Base-by-base conservation (phyloP, 2,113 vertebrate genomes). In the Saccopteryx leptura region DNA sequence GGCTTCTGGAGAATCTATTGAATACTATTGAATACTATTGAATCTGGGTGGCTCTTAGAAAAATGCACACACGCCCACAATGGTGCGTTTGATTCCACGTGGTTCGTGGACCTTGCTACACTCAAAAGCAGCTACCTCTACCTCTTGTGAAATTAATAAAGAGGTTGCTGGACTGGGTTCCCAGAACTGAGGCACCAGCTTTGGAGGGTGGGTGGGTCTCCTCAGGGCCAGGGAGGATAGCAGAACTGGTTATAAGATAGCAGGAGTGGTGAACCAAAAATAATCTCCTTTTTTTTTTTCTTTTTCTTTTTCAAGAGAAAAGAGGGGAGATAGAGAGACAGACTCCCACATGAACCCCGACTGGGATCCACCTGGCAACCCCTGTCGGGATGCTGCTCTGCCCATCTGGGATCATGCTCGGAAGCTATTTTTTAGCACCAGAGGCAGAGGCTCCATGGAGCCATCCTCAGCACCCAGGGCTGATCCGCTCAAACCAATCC, bases 181-280 rank as follows among this genome's bases (percentile, higher is more conserved):
- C 68, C 71, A 63, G 48, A 95, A 60, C 52, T 75, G n/a, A 93
- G 75, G 31, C 87, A 33, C 13, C 18, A 84, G 54, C 69, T 90
- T 54, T 72, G 50, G 71, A n/a, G 12, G 24, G 23, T 66, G 31
- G n/a, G 17, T 68, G 52, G 17, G 46, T 69, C 39, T 81, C 33
- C 65, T 24, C 12, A 11, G 46, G 24, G 12, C 6, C 60, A 2
- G 33, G 2, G 13, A 69, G 1, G 9, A 48, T 26, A 54, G 31
- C 9, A 69, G 50, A 87, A 91, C 46, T 54, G 12, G 72, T 72
- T 31, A n/a, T 31, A 69, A 46, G 46, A 61, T 8, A 68, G 65
- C 39, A 26, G 86, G 18, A 63, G 60, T n/a, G 11, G 7, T 84
- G 50, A 95, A 54, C 12, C 14, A 66, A 84, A n/a, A 76, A 50